Base-by-base conservation (phyloP, 1,140 invertebrate species). In the Phortica variegata region DNA sequence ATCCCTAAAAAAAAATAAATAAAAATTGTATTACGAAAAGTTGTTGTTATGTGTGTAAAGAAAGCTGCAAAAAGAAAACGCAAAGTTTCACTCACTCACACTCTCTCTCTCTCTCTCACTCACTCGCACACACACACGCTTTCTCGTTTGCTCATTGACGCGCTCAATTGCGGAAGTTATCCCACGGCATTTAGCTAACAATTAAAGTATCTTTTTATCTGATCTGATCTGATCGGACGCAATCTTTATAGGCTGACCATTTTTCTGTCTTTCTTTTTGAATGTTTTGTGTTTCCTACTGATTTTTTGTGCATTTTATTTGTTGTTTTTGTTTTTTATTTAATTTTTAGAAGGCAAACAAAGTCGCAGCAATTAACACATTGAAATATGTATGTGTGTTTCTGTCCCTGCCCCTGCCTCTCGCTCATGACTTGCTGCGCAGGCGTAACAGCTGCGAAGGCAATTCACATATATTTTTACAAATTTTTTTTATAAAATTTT, bases 161-260 rank as follows among this genome's bases (percentile, higher is more conserved):
- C 60, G 57, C 65, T 63, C 60, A 60, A 68, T 57, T 69, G 52
- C 65, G 63, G 63, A 68, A 68, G 63, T 69, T 68, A 68, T 68
- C 65, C 60, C 63, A 66, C 63, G 54, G 65, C 63, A 53, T 52
- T 49, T 51, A 55, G 49, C 50, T 47, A 53, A 40, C 55, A 26
- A 26, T 26, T 26, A 26, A 26, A 6, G 23, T n/a, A n/a, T n/a
- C n/a, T n/a, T n/a, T n/a, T n/a, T n/a, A n/a, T n/a, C n/a, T n/a
- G n/a, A n/a, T n/a, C n/a, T n/a, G n/a, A n/a, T n/a, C n/a, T n/a
- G n/a, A n/a, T n/a, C n/a, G n/a, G n/a, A n/a, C n/a, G n/a, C n/a
- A n/a, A n/a, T n/a, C n/a, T n/a, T n/a, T n/a, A n/a, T n/a, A n/a
- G n/a, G n/a, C n/a, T n/a, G n/a, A n/a, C n/a, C n/a, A n/a, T n/a